phyloP scores from a whole-genome alignment of 2,888 invertebrate genomes.

The Eulithis testata region DNA sequence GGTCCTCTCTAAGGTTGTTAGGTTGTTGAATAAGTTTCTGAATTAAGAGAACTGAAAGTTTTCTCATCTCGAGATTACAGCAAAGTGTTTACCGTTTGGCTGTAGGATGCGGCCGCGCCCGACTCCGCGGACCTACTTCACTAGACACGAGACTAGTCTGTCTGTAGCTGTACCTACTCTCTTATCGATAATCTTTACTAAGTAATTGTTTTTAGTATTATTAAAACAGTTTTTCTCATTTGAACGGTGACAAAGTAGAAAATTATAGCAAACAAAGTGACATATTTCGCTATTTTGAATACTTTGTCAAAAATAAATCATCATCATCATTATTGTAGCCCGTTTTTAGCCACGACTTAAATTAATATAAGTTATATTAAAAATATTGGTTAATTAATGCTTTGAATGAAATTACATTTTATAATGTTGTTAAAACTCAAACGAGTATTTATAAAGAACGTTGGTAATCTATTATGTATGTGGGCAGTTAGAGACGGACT shows the following conservation, averaged over 20 bases:
- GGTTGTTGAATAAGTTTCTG: slow-evolving; percentile 85
- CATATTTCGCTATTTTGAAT: background rate
- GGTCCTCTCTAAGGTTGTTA: slow-evolving; percentile 84
- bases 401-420: too few relatives aligned
- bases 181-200: slow-evolving; percentile 36
- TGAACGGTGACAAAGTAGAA: slow-evolving; percentile 3
- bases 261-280: background rate
- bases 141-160: slow-evolving; percentile 40
- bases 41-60: slow-evolving; percentile 86
- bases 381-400: too few relatives aligned
- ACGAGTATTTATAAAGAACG: background rate
- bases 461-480: background rate
- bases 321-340: too few relatives aligned
- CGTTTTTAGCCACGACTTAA: too few relatives aligned
- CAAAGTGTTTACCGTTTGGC: slow-evolving; percentile 86
- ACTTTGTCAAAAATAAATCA: background rate
- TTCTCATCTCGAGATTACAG: slow-evolving; percentile 86
- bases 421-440: too few relatives aligned
- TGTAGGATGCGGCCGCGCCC: slow-evolving; percentile 75
- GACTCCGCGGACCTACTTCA: slow-evolving; percentile 67
- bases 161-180: background rate
- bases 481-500: background rate
- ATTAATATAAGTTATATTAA: too few relatives aligned
- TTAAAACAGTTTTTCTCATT: slow-evolving; percentile 12
- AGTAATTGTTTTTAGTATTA: slow-evolving; percentile 23